Evolutionary conservation across 1,140 invertebrate genomes (phyloP).

Genomic region (Euura saliciscinereae): DNA sequence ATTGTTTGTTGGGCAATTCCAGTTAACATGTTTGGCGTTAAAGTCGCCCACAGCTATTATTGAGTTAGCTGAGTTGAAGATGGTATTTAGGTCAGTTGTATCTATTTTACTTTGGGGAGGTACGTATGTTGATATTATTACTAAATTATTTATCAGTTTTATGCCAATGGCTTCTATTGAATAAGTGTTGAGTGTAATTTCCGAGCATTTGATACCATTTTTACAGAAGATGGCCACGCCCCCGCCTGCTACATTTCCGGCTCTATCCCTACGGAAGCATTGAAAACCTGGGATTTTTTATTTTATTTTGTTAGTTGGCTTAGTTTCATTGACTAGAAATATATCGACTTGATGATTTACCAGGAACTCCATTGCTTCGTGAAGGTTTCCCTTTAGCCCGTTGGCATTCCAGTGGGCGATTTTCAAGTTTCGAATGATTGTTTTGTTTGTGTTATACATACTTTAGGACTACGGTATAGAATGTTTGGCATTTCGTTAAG

Average conservation of each 20-base stretch:
- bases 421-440: background rate
- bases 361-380: background rate
- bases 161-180: background rate
- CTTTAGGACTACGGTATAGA: background rate
- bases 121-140: no score
- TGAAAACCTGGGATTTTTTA: background rate
- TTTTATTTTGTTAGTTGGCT: background rate
- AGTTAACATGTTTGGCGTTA: no score
- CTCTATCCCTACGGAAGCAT: background rate
- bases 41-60: no score
- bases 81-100: no score
- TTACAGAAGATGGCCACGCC: background rate
- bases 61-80: no score
- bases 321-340: background rate
- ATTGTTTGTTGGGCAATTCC: no score
- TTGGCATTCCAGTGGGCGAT: background rate
- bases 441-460: background rate
- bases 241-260: background rate
- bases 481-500: background rate
- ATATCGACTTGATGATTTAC: background rate
- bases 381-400: background rate
- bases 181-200: background rate
- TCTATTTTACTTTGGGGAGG: constrained; percentile 9
- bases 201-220: background rate
- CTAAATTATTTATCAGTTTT: background rate